Evolutionary conservation across 2,797 vertebrate genomes (phyloP).

Genomic region (Sebastes baramenuke): DNA sequence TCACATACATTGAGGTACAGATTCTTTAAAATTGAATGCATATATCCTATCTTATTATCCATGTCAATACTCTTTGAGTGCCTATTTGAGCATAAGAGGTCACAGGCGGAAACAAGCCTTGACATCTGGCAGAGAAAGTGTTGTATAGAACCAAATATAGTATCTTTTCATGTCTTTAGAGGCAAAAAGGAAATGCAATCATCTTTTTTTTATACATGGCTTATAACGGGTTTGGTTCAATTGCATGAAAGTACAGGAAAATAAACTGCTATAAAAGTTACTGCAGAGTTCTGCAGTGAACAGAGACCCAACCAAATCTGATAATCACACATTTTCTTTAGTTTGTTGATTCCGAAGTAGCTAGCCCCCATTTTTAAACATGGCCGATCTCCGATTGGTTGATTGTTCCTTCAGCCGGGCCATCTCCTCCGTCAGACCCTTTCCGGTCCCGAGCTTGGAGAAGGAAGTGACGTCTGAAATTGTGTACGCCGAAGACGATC

Average conservation of each 20-base stretch:
- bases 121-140: conserved; percentile 19
- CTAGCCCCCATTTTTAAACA: not conserved
- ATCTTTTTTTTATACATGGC: not conserved
- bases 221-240: not conserved
- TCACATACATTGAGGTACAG: not conserved
- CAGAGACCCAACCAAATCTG: not conserved
- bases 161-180: conserved; percentile 1
- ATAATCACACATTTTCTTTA: not conserved
- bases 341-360: not conserved
- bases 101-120: conserved; percentile 23
- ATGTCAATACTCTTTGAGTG: not conserved
- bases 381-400: no score
- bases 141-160: not conserved
- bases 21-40: not conserved
- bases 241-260: not conserved
- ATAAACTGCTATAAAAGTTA: not conserved
- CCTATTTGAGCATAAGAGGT: not conserved
- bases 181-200: not conserved
- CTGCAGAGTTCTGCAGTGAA: not conserved
- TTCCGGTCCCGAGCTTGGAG: no score
- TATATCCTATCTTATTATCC: not conserved
- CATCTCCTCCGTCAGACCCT: no score
- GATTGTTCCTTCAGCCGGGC: no score
- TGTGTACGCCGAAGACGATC: no score
- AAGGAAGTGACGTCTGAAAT: no score